Evolutionary conservation across 2,113 vertebrate species (phyloP), one percentile per base, ranked within the genome.

Genomic region (Otolemur garnettii): DNA sequence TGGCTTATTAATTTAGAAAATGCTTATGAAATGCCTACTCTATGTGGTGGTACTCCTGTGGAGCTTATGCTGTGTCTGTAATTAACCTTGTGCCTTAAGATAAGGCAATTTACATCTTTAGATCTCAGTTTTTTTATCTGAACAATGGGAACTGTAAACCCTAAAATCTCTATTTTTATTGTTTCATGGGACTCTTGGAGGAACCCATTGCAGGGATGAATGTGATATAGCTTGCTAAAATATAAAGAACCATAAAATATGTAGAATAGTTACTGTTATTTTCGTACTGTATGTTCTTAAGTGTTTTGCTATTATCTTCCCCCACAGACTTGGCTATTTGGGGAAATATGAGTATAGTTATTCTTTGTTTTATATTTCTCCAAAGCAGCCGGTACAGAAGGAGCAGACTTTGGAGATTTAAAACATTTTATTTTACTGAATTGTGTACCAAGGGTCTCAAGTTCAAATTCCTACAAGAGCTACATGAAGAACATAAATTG

Each of bases 361-460:
- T 84, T 94, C 71, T 89, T 88, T 80, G 50, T 95, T 96, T 96
- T 94, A 71, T 97, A 95, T 95, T 97, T 87, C 79, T 53, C 96
- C 93, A 83, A 90, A 97, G 74, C 93, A 98, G 69, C 68, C 96
- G 88, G 94, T 88, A 75, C 33, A 68, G 15, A 77, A 69, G 59
- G 78, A 93, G 42, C 35, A 95, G 74, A 82, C 53, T 62, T 21
- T 85, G 45, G 68, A 93, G 90, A 95, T 81, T 78, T 90, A 38
- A 89, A 96, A 94, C 45, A 81, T 78, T 96, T 92, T 74, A 55
- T 94, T 96, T 95, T 86, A 91, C 33, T 24, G 72, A 93, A 72
- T 93, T 80, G 72, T 90, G 30, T 87, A 93, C 35, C 24, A 71
- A 91, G 21, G 69, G 53, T 88, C 83, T 94, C 82, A 96, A 93